Base-by-base conservation (phyloP, 2,113 vertebrate species). In the Pseudonaja textilis region DNA sequence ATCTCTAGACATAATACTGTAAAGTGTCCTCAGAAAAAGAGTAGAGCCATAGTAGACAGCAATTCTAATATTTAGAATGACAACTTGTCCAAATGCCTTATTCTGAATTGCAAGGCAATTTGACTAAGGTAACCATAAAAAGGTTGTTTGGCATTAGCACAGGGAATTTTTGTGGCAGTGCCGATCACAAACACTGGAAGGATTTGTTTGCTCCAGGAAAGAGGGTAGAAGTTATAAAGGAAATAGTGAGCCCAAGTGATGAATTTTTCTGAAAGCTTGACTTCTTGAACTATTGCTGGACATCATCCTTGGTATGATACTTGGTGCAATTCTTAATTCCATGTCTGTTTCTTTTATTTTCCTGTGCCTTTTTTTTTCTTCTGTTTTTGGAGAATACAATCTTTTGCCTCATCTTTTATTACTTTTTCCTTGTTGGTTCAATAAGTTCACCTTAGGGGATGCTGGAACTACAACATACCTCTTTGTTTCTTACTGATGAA, bases 401-500 rank as follows among this genome's bases (percentile, higher is more conserved):
- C 29, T 26, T 93, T 42, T 86, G 3, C 34, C 69, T 89, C 59
- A 22, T 90, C 12, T 90, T 86, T 64, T 45, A 45, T 23, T 29
- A 14, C 26, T 85, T 45, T 22, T 57, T 42, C 74, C 45, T 90
- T 23, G 2, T 55, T 86, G 55, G 87, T 89, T 59, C 10, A 42
- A 56, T 90, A 93, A 90, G 23, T 18, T 50, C 26, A 90, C 81
- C 81, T 87, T 90, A 52, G 86, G 93, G 91, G 86, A 88, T 95
- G 69, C 95, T 95, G 95, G 93, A 94, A 96, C 93, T 91, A 95
- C 91, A 95, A 91, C 93, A 92, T 94, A 94, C 91, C 92, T 89
- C 92, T 97, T 96, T 96, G 93, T 96, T 97, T 97, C 95, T 94
- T 95, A 92, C 96, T 95, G 95, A 96, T 97, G 96, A 96, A 96